A percentile compares a stretch with the other conserved stretches of the same genome.
Conservation (phyloP, 2,113 vertebrate species). For the Arothron firmamentum region DNA sequence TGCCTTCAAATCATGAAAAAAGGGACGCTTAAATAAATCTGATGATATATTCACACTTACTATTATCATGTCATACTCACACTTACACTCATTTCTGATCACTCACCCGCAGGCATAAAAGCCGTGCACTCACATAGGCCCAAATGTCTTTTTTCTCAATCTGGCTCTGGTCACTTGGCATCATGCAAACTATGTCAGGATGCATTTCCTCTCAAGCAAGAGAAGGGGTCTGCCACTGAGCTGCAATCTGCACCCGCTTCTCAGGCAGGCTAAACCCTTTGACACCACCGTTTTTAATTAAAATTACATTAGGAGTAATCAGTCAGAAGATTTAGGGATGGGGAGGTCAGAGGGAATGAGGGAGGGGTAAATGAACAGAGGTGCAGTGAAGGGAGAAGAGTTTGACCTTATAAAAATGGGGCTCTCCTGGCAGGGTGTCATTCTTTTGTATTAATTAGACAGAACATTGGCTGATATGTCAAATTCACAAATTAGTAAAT, state of each 20-base stretch:
- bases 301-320: conserved; percentile 99
- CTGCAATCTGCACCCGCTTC: conserved; percentile 98
- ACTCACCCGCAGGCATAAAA: neutral
- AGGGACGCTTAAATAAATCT: neutral
- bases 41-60: neutral
- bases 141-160: conserved; percentile 49
- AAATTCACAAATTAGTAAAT: neutral
- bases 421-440: neutral
- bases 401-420: conserved; percentile 1
- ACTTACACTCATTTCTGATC: neutral
- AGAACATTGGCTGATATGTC: neutral
- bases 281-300: conserved; percentile 99
- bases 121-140: neutral
- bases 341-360: conserved; percentile 42
- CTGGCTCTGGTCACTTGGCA: conserved; percentile 58
- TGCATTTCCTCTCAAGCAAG: conserved; percentile 97
- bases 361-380: conserved; percentile 22
- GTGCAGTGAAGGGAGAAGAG: neutral
- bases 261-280: conserved; percentile 99
- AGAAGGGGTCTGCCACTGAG: conserved; percentile 94
- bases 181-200: conserved; percentile 81
- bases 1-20: no score
- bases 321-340: conserved; percentile 89
- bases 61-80: neutral
- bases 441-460: neutral